A percentile compares a stretch with the other conserved stretches of the same genome.
Conservation (phyloP, 2,797 vertebrate species). For the Cercopithecus hamlyni region DNA sequence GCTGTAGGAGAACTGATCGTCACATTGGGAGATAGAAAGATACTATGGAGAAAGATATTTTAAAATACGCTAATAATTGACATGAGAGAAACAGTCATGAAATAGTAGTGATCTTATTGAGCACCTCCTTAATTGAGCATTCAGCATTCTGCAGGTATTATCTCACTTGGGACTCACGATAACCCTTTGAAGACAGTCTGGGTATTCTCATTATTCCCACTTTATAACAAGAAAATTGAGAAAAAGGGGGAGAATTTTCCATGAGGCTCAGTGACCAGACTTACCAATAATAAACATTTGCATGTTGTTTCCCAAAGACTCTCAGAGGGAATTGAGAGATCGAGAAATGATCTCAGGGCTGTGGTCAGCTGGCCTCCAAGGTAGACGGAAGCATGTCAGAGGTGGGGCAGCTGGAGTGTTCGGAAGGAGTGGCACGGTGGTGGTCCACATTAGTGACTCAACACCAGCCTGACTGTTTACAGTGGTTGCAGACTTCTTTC, state of each 20-base stretch:
- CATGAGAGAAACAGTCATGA: slow-evolving; percentile 11
- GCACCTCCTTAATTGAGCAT: background rate
- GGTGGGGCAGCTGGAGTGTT: background rate
- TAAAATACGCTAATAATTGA: background rate
- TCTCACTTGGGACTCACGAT: background rate
- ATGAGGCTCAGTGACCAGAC: background rate
- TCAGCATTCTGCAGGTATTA: background rate
- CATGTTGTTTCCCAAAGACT: background rate
- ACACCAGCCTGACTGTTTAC: background rate
- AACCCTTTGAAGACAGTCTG: background rate
- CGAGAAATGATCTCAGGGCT: background rate
- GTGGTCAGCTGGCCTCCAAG: background rate
- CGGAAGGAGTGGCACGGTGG: background rate
- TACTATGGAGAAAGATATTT: background rate
- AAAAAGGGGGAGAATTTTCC: background rate
- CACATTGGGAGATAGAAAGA: background rate
- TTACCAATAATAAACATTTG: background rate
- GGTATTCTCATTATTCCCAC: background rate
- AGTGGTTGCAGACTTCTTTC: background rate
- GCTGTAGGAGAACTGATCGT: background rate
- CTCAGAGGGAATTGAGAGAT: background rate
- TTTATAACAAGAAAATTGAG: slow-evolving; percentile 14
- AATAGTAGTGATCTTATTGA: background rate
- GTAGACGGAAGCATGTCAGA: background rate
- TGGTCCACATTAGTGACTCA: background rate